Conservation (phyloP, 2,113 vertebrate species). For the Melanerpes aurifrons region DNA sequence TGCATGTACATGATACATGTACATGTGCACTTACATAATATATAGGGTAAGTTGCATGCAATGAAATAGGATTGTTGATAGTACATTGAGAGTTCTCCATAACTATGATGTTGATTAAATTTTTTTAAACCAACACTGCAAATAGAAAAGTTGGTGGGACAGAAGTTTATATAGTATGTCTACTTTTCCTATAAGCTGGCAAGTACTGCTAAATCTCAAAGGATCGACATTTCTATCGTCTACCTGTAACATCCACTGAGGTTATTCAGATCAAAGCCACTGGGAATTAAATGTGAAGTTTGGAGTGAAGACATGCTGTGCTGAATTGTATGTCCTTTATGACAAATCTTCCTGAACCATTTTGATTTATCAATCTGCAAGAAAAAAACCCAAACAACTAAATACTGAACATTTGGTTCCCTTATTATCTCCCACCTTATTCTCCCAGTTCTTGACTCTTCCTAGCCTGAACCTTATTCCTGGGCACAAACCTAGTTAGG, state of each 20-base stretch:
- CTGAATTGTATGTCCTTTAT: background rate
- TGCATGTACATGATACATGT: background rate
- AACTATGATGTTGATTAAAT: background rate
- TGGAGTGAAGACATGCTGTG: background rate
- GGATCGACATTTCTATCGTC: background rate
- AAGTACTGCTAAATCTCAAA: background rate
- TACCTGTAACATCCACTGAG: background rate
- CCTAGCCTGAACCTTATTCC: constrained; percentile 3
- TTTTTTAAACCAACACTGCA: background rate
- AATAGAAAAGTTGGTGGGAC: background rate
- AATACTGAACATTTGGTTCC: background rate
- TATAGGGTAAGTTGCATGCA: background rate
- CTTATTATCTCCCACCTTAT: background rate
- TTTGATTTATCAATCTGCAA: background rate
- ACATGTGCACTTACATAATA: background rate
- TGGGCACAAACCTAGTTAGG: background rate
- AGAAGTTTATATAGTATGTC: background rate
- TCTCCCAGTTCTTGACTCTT: background rate
- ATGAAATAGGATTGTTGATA: background rate
- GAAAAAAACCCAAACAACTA: background rate
- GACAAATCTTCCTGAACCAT: background rate
- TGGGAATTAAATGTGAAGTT: background rate
- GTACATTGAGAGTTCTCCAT: background rate
- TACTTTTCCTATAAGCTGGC: background rate
- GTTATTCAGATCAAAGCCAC: background rate